Percentiles rank a stretch among this genome's conserved stretches.
Evolutionary conservation across 2,888 invertebrate species (phyloP).

Genomic region (Drosophila tanythrix): DNA sequence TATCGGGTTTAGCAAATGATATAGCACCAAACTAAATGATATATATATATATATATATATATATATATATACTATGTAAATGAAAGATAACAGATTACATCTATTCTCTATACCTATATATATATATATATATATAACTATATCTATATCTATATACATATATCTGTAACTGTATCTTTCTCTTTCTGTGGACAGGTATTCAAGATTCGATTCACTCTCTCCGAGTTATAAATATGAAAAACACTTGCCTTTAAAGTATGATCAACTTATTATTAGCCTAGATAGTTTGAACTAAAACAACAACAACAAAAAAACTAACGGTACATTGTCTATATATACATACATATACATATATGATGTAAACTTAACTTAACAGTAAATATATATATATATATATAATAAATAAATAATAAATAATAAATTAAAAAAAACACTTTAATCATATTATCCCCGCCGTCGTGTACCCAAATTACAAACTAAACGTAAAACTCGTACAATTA

Average conservation of each 20-base stretch:
- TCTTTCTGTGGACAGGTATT: constrained; percentile 30
- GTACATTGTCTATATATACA: constrained; percentile 66
- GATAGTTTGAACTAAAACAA: constrained; percentile 65
- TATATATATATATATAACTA: neutral
- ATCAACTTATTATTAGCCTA: constrained; percentile 63
- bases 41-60: constrained; percentile 4
- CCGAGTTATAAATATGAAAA: constrained; percentile 27
- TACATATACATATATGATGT: constrained; percentile 56
- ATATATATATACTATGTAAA: constrained; percentile 14
- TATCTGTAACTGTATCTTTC: constrained; percentile 22
- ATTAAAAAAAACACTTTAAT: constrained; percentile 71
- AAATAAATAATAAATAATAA: constrained; percentile 20
- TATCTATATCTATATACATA: constrained; percentile 2
- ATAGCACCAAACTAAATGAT: constrained; percentile 39
- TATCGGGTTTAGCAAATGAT: constrained; percentile 48
- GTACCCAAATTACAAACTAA: constrained; percentile 74
- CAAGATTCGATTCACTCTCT: constrained; percentile 35
- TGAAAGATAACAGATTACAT: constrained; percentile 13
- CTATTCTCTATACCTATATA: constrained; percentile 11
- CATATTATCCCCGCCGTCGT: constrained; percentile 83
- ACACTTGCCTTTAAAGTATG: constrained; percentile 66
- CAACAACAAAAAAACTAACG: constrained; percentile 31
- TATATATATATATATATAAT: constrained; percentile 8
- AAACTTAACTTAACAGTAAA: constrained; percentile 50
- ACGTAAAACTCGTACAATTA: constrained; percentile 51